These are phyloP conservation scores for Anas capensis DNA, from an alignment of 2,797 vertebrate species.

Conservation along the genomic window DNA sequence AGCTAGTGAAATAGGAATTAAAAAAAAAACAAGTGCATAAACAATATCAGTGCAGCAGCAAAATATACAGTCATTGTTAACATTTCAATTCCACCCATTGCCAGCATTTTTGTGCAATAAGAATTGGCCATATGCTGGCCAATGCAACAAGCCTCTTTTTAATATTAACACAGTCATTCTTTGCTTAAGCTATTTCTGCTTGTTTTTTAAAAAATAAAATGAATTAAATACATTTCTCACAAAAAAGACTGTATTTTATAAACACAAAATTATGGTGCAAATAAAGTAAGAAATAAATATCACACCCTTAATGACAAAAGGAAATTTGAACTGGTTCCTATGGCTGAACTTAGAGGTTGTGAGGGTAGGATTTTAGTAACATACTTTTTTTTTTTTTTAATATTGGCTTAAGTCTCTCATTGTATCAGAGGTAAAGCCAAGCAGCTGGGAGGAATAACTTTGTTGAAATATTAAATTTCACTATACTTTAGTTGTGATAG, in stretches of 20 bases:
- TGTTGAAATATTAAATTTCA: conserved; percentile 44
- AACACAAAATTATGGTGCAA: conserved; percentile 74
- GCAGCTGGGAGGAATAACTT: conserved; percentile 60
- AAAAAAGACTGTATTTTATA: conserved; percentile 30
- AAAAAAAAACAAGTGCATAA: conserved; percentile 76
- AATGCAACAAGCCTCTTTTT: conserved; percentile 62
- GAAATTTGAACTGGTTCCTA: conserved; percentile 65
- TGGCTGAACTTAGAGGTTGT: conserved; percentile 61
- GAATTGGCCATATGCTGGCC: conserved; percentile 75
- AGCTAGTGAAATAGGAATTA: conserved; percentile 67
- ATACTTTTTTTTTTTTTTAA: conserved; percentile 34
- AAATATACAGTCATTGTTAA: conserved; percentile 74
- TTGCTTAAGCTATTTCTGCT: conserved; percentile 64
- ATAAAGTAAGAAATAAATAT: conserved; percentile 77
- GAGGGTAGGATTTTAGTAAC: conserved; percentile 65
- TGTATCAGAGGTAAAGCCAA: conserved; percentile 67
- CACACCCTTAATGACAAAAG: conserved; percentile 67
- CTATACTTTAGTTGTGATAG: conserved; percentile 54
- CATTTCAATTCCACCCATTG: conserved; percentile 79
- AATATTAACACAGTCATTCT: conserved; percentile 67
- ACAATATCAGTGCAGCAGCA: conserved; percentile 79
- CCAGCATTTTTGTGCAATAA: conserved; percentile 83
- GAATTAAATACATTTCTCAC: conserved; percentile 66
- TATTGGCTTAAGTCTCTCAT: conserved; percentile 71
- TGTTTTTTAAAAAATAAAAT: conserved; percentile 68